A percentile compares a stretch with the other conserved stretches of the same genome.
These are phyloP conservation scores for Manacus vitellinus DNA, from an alignment of 2,113 vertebrate species.

Conservation along the genomic window DNA sequence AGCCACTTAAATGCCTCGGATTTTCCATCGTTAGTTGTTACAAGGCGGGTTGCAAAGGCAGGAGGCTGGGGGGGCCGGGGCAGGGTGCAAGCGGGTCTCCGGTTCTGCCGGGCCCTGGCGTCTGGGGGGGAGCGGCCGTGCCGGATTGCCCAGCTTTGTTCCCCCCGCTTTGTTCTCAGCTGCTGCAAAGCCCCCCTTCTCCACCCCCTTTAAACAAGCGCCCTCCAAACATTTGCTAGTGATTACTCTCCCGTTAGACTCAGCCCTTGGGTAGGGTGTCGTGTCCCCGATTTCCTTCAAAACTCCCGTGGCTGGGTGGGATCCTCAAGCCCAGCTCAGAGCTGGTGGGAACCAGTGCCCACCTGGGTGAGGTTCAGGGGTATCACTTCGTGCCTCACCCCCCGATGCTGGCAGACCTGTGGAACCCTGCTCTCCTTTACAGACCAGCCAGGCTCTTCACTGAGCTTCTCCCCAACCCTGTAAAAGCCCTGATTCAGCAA, in stretches of 20 bases:
- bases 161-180: constrained; percentile 39
- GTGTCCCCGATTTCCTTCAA: background rate
- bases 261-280: background rate
- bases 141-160: background rate
- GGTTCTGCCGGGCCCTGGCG: background rate
- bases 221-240: constrained; percentile 66
- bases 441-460: fast-evolving
- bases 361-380: background rate
- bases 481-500: background rate
- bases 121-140: background rate
- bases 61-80: constrained; percentile 9
- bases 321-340: background rate
- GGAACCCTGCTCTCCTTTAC: background rate
- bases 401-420: background rate
- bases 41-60: constrained; percentile 36
- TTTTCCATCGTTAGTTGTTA: constrained; percentile 73
- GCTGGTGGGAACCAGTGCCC: fast-evolving
- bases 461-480: background rate
- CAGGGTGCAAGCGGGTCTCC: constrained; percentile 6
- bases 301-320: background rate
- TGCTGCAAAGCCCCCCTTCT: background rate
- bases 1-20: constrained; percentile 69
- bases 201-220: background rate
- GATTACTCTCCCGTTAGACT: constrained; percentile 42
- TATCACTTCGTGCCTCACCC: background rate